phyloP scores from a whole-genome alignment of 1,140 invertebrate species.

The Lethrus apterus region DNA sequence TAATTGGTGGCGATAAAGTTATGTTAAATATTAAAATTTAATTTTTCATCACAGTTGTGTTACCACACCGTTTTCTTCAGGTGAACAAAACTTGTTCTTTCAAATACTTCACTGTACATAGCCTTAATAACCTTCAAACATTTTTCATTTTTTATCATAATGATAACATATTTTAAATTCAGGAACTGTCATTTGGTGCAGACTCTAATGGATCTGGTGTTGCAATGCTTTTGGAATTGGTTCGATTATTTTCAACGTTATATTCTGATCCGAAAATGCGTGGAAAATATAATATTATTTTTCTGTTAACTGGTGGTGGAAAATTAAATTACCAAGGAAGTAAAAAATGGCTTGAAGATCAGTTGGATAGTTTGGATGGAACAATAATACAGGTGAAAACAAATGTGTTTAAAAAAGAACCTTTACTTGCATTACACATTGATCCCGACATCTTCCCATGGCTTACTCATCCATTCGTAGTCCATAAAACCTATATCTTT shows the following conservation, averaged over 20 bases:
- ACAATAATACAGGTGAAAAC: slow-evolving; percentile 61
- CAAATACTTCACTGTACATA: not conserved
- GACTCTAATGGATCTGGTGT: slow-evolving; percentile 94
- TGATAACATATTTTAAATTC: slow-evolving; percentile 19
- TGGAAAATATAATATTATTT: slow-evolving; percentile 81
- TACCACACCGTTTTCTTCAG: no score
- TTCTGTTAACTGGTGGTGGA: slow-evolving; percentile 85
- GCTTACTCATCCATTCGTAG: no score
- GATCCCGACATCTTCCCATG: no score
- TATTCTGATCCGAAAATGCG: slow-evolving; percentile 74
- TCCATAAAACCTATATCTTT: no score
- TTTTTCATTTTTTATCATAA: slow-evolving; percentile 12
- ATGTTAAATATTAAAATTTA: no score
- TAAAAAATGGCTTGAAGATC: slow-evolving; percentile 95
- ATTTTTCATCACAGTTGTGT: no score
- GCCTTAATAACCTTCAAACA: not conserved
- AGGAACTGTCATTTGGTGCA: slow-evolving; percentile 77
- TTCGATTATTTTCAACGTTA: slow-evolving; percentile 84
- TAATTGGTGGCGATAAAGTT: no score
- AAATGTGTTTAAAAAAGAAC: slow-evolving; percentile 11
- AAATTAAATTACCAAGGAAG: slow-evolving; percentile 91
- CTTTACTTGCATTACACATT: no score
- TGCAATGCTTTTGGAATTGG: slow-evolving; percentile 79
- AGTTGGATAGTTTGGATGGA: slow-evolving; percentile 68
- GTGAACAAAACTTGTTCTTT: not conserved